Base-by-base conservation (phyloP, 1,140 invertebrate genomes). In the Nasonia vitripennis region DNA sequence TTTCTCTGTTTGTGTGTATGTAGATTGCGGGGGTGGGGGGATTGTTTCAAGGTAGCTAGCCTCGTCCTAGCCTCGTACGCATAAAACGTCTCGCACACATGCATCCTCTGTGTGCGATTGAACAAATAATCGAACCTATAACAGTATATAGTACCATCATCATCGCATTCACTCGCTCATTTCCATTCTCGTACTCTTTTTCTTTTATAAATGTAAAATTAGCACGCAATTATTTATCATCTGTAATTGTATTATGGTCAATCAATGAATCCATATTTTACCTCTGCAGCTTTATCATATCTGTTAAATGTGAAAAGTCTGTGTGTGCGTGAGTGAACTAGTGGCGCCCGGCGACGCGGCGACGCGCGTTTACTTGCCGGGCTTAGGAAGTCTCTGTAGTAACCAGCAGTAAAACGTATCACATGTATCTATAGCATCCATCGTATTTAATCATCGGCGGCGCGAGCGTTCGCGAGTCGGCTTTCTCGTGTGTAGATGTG, bases 351-450 rank as follows among this genome's bases (percentile, higher is more conserved):
- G 89, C 55, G 20, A 80, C 89, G 87, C 88, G 87, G 89, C 84
- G 89, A 37, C 89, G 87, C 88, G 87, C 78, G 84, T 84, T 89
- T 88, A 89, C 90, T 62, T 17, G 3, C 62, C 68, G 77, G 81
- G 78, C 82, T 83, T 93, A 93, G 93, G 92, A 93, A 93, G 93
- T 93, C 91, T 93, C 92, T 93, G 92, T 93, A 93, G 93, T 93
- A 93, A 93, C 92, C 92, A 93, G 92, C 90, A 91, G 93, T 93
- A 93, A 91, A 93, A 93, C 91, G 91, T 93, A 93, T 93, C 93
- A 93, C 93, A 93, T 91, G 91, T 93, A 91, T 93, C 91, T 92
- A 51, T 51, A 93, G 92, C 93, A 92, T 93, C 92, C 91, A 92
- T 93, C 89, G 87, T 91, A 77, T 91, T 89, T 89, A 89, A 90